Evolutionary conservation across 2,888 invertebrate genomes (phyloP).

Genomic region (Rotaria socialis): DNA sequence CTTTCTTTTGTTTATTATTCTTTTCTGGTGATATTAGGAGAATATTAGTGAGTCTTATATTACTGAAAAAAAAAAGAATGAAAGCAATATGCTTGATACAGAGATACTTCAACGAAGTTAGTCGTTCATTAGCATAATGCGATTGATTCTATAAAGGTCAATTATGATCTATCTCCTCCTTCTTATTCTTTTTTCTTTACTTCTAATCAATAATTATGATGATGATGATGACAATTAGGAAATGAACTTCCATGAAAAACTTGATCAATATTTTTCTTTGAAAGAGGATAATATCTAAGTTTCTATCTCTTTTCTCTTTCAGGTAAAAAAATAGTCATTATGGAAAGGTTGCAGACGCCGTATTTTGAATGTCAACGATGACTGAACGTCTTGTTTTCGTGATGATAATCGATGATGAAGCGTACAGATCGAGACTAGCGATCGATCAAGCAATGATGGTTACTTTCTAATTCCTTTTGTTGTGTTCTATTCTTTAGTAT

Average conservation of each 20-base stretch:
- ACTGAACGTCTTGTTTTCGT: not conserved
- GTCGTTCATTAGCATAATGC: not conserved
- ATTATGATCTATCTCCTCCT: conserved; percentile 18
- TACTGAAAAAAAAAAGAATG: not conserved
- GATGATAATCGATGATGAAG: not conserved
- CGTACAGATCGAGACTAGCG: not conserved
- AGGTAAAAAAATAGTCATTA: not conserved
- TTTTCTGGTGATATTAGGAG: not conserved
- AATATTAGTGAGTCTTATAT: conserved; percentile 21
- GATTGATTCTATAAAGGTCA: conserved; percentile 17
- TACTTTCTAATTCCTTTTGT: not conserved
- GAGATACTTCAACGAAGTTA: not conserved
- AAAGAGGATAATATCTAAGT: not conserved
- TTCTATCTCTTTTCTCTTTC: not conserved
- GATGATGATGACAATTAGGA: conserved; percentile 9
- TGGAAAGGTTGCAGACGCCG: not conserved
- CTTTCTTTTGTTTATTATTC: conserved; percentile 23
- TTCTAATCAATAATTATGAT: not conserved
- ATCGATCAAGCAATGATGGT: not conserved
- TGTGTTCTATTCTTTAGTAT: not conserved
- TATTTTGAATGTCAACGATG: not conserved
- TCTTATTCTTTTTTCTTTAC: not conserved
- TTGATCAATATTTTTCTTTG: not conserved
- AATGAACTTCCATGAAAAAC: not conserved
- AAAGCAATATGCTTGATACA: conserved; percentile 8